Conservation (phyloP, 2,113 vertebrate species). For the Rana temporaria region DNA sequence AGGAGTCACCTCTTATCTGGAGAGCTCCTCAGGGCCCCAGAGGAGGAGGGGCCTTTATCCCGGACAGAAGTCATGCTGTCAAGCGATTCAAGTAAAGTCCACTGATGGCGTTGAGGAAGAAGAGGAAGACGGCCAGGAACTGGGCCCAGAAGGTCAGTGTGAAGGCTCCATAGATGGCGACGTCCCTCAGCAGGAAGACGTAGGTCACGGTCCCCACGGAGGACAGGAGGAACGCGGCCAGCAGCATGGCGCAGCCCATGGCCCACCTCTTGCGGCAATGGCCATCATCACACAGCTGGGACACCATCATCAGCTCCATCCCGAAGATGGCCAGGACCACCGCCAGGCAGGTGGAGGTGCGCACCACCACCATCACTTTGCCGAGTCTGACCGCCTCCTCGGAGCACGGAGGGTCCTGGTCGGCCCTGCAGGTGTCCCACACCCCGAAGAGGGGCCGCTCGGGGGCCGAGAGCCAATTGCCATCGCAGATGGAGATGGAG, state of each 20-base stretch:
- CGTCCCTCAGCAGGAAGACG: slow-evolving; percentile 70
- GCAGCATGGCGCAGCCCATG: slow-evolving; percentile 72
- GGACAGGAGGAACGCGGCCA: slow-evolving; percentile 72
- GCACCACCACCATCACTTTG: slow-evolving; percentile 66
- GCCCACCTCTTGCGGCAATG: slow-evolving; percentile 72
- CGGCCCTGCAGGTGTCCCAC: slow-evolving; percentile 78
- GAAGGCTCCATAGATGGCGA: slow-evolving; percentile 69
- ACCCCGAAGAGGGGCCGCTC: slow-evolving; percentile 72
- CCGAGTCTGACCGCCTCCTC: slow-evolving; percentile 68
- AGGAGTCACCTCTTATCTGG: no score
- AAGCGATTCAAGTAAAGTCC: slow-evolving; percentile 81
- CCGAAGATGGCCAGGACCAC: slow-evolving; percentile 81
- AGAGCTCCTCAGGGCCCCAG: no score
- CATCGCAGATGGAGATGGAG: slow-evolving; percentile 78
- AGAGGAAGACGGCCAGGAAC: slow-evolving; percentile 77
- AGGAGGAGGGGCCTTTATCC: no score
- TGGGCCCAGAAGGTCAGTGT: slow-evolving; percentile 82
- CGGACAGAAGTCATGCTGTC: slow-evolving; percentile 12
- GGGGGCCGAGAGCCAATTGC: slow-evolving; percentile 75
- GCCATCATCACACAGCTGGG: slow-evolving; percentile 77
- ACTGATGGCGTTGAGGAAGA: slow-evolving; percentile 80
- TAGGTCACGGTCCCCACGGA: slow-evolving; percentile 72
- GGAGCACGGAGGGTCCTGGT: slow-evolving; percentile 64
- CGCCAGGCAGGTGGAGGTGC: slow-evolving; percentile 69
- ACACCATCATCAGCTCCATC: slow-evolving; percentile 83